phyloP scores from a whole-genome alignment of 2,797 vertebrate genomes.

The Nasua narica region DNA sequence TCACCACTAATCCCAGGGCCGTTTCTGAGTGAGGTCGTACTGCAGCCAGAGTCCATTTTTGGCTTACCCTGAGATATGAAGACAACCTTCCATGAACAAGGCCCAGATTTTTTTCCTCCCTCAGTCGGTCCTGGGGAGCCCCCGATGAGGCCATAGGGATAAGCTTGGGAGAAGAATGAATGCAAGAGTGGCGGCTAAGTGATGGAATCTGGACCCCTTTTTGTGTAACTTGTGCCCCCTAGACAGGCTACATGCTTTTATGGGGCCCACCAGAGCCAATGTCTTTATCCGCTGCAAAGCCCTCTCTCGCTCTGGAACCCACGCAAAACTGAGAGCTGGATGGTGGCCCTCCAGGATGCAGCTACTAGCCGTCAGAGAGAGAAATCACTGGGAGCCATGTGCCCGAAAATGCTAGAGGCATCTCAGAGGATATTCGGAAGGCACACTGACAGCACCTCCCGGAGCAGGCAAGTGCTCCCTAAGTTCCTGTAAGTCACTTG shows the following conservation, averaged over 20 bases:
- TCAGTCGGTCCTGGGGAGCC: background rate
- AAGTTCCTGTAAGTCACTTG: background rate
- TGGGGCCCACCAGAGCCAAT: background rate
- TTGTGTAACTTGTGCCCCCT: background rate
- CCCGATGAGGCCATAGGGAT: fast-evolving
- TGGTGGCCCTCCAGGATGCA: background rate
- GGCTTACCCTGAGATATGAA: background rate
- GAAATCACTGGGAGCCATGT: fast-evolving
- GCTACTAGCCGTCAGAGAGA: background rate
- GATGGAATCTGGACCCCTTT: background rate
- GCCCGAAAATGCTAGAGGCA: background rate
- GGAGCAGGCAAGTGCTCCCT: background rate
- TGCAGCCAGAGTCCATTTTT: background rate
- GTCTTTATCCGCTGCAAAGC: background rate
- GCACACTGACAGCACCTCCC: background rate
- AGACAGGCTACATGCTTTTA: background rate
- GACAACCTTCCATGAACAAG: background rate
- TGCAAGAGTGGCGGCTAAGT: background rate
- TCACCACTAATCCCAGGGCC: background rate
- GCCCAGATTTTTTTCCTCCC: background rate
- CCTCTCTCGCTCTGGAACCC: background rate
- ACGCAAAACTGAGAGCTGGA: background rate
- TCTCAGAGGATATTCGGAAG: background rate
- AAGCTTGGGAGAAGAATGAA: background rate
- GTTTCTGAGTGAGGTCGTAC: background rate